Evolutionary conservation across 2,888 invertebrate species (phyloP).

Genomic region (Agrotis ipsilon): DNA sequence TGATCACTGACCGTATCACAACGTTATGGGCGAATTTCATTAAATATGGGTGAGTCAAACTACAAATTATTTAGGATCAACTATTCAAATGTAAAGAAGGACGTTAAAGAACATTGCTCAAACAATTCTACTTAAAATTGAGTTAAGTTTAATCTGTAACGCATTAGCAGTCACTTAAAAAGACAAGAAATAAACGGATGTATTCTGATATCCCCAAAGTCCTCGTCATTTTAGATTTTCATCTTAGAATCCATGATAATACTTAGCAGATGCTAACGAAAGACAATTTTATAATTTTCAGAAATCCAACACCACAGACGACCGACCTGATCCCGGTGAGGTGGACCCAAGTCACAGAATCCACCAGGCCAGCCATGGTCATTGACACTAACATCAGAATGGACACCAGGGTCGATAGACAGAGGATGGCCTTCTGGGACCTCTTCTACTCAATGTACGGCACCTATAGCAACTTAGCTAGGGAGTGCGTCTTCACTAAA

Average conservation of each 20-base stretch:
- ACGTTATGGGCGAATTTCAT: conserved; percentile 85
- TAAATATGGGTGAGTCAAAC: conserved; percentile 81
- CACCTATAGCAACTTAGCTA: conserved; percentile 74
- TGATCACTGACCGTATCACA: conserved; percentile 78
- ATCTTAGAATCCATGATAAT: background rate
- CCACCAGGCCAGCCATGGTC: conserved; percentile 78
- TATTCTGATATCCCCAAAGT: background rate
- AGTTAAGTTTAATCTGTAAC: background rate
- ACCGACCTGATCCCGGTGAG: conserved; percentile 75
- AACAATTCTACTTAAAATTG: background rate
- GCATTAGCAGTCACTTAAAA: background rate
- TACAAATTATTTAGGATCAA: background rate
- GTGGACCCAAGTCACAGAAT: conserved; percentile 76
- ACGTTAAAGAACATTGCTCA: background rate
- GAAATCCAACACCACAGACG: conserved; percentile 80
- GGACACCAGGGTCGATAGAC: conserved; percentile 76
- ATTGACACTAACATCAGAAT: conserved; percentile 78
- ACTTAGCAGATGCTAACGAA: background rate
- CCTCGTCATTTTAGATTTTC: background rate
- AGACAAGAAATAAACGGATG: background rate
- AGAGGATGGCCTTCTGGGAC: conserved; percentile 87
- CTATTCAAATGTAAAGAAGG: background rate
- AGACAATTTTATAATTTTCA: conserved; percentile 63
- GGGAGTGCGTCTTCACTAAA: conserved; percentile 69
- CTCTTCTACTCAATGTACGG: conserved; percentile 83